A percentile compares a stretch with the other conserved stretches of the same genome.
Conservation (phyloP, 2,113 vertebrate genomes). For the Cygnus buccinator region DNA sequence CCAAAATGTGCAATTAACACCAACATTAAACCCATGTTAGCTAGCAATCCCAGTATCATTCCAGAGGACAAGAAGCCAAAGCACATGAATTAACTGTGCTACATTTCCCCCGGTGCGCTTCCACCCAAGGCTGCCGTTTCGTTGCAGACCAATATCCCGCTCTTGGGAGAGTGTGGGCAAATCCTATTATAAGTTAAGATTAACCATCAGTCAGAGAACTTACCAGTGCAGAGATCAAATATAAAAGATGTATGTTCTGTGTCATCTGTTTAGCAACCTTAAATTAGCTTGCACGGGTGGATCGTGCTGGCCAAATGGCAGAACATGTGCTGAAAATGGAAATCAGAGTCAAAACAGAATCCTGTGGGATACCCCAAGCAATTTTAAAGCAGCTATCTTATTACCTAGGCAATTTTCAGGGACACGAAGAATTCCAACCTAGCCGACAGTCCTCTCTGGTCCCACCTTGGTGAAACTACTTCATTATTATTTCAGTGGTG, state of each 20-base stretch:
- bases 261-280: slow-evolving; percentile 67
- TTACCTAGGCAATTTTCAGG: slow-evolving; percentile 59
- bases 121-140: neutral
- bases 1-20: neutral
- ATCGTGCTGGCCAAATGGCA: slow-evolving; percentile 60
- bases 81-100: neutral
- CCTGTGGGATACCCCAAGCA: slow-evolving; percentile 62
- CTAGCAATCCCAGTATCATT: neutral
- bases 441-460: neutral
- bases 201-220: slow-evolving; percentile 54
- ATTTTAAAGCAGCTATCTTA: slow-evolving; percentile 61
- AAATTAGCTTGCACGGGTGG: slow-evolving; percentile 46
- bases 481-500: slow-evolving; percentile 69
- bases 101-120: neutral
- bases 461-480: slow-evolving; percentile 60
- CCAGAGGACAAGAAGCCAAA: neutral
- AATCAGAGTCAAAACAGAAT: slow-evolving; percentile 60
- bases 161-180: slow-evolving; percentile 37
- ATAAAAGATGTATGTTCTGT: slow-evolving; percentile 62
- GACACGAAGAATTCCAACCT: slow-evolving; percentile 45
- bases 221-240: slow-evolving; percentile 61
- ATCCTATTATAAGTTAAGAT: slow-evolving; percentile 58
- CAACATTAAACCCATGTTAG: neutral
- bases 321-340: slow-evolving; percentile 60
- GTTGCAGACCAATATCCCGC: slow-evolving; percentile 19